These are phyloP conservation scores for Dasysyrphus albostriatus DNA, from an alignment of 2,888 invertebrate genomes.

Conservation along the genomic window DNA sequence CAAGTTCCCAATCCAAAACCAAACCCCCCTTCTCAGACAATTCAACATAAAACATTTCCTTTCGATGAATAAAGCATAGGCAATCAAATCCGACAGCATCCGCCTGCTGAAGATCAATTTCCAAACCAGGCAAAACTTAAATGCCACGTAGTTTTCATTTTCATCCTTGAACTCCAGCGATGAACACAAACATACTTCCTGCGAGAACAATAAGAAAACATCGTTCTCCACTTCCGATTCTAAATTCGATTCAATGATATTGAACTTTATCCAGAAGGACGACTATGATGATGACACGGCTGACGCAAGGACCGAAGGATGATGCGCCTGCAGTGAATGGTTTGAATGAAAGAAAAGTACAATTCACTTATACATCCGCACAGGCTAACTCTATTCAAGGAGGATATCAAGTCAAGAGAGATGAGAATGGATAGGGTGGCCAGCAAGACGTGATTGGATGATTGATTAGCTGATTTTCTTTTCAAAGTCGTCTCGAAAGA, in stretches of 20 bases:
- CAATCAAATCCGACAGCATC: slow-evolving; percentile 71
- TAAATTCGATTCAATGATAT: slow-evolving; percentile 64
- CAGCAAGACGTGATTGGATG: slow-evolving; percentile 68
- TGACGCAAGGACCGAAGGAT: slow-evolving; percentile 15
- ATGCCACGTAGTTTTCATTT: slow-evolving; percentile 50
- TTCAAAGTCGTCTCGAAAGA: slow-evolving; percentile 49
- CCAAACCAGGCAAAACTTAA: slow-evolving; percentile 58
- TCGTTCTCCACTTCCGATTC: slow-evolving; percentile 41
- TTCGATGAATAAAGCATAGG: slow-evolving; percentile 42
- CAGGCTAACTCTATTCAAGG: neutral
- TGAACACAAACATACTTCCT: neutral
- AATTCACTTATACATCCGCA: slow-evolving; percentile 53
- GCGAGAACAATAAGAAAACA: slow-evolving; percentile 41
- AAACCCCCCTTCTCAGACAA: neutral
- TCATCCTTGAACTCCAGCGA: slow-evolving; percentile 1
- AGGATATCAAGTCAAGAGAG: slow-evolving; percentile 7
- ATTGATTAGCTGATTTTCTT: slow-evolving; percentile 74
- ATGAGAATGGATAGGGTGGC: slow-evolving; percentile 15
- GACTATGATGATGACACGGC: slow-evolving; percentile 18
- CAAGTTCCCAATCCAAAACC: neutral
- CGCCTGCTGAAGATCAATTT: slow-evolving; percentile 67
- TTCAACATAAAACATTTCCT: slow-evolving; percentile 35
- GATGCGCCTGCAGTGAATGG: slow-evolving; percentile 30
- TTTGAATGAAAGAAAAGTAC: slow-evolving; percentile 38
- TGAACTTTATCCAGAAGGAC: slow-evolving; percentile 58